Evolutionary conservation across 2,888 invertebrate genomes (phyloP).

Genomic region (Micoletzkya japonica): DNA sequence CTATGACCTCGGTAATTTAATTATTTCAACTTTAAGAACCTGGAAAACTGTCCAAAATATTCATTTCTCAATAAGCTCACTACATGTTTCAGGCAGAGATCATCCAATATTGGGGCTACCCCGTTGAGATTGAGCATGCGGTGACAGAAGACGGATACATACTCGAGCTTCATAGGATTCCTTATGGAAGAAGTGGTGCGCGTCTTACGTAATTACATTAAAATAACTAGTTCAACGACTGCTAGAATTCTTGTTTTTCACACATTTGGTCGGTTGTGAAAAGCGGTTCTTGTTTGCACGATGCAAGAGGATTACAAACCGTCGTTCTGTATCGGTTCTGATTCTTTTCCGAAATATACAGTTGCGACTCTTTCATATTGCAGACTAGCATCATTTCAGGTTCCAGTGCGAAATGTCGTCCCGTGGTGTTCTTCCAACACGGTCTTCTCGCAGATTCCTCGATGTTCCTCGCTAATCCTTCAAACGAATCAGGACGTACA

Average conservation of each 20-base stretch:
- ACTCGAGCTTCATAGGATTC: conserved; percentile 7
- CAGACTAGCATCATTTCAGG: background rate
- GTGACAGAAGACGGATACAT: conserved; percentile 5
- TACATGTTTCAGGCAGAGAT: conserved; percentile 7
- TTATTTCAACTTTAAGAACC: too few relatives aligned
- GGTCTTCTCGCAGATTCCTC: conserved; percentile 70
- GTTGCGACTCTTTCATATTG: too few relatives aligned
- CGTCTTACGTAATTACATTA: too few relatives aligned
- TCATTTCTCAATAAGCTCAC: too few relatives aligned
- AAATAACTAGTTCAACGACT: background rate
- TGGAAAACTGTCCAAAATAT: too few relatives aligned
- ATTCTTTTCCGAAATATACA: too few relatives aligned
- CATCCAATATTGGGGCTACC: conserved; percentile 16
- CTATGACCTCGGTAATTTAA: too few relatives aligned
- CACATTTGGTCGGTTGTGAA: too few relatives aligned
- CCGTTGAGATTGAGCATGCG: background rate
- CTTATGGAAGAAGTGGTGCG: background rate
- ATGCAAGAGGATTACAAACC: too few relatives aligned
- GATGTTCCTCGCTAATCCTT: conserved; percentile 49
- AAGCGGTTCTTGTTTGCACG: too few relatives aligned
- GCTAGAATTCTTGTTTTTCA: background rate
- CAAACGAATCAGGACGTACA: conserved; percentile 34
- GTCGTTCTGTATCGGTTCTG: too few relatives aligned
- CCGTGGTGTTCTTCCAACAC: conserved; percentile 74
- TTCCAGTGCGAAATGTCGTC: conserved; percentile 23